Percentiles rank a stretch among this genome's conserved stretches.
Conservation (phyloP, 1,140 invertebrate species). For the Drosophila chauvacae region DNA sequence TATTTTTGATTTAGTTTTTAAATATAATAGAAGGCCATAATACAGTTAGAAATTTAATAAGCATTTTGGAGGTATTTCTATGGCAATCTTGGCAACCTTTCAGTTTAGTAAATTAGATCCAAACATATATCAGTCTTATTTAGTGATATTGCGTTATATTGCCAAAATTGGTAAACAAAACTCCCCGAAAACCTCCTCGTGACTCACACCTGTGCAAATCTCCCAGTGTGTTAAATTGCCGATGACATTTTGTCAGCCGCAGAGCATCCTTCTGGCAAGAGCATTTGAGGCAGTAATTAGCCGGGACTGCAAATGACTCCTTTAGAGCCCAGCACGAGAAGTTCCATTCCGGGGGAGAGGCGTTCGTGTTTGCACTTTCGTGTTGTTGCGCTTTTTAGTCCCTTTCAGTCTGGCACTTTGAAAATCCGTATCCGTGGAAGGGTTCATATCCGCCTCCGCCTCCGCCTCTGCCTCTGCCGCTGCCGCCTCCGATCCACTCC, state of each 20-base stretch:
- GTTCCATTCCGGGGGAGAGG: not conserved
- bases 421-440: slow-evolving; percentile 25
- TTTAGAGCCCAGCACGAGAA: slow-evolving; percentile 10
- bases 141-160: no score
- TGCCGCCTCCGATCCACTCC: slow-evolving; percentile 51
- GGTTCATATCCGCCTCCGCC: slow-evolving; percentile 6
- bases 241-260: slow-evolving; percentile 35
- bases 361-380: slow-evolving; percentile 36
- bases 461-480: slow-evolving; percentile 14
- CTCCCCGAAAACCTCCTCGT: not conserved
- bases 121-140: not conserved
- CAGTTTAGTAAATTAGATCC: not conserved
- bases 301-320: slow-evolving; percentile 27
- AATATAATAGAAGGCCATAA: no score
- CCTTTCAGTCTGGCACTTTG: slow-evolving; percentile 55
- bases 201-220: not conserved
- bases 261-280: slow-evolving; percentile 34
- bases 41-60: no score
- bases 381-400: slow-evolving; percentile 55
- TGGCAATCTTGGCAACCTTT: not conserved
- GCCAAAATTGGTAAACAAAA: not conserved
- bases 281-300: slow-evolving; percentile 47
- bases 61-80: not conserved
- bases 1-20: no score
- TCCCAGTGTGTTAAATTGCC: slow-evolving; percentile 35